Evolutionary conservation across 2,888 invertebrate genomes (phyloP).

Genomic region (Lysandra coridon): DNA sequence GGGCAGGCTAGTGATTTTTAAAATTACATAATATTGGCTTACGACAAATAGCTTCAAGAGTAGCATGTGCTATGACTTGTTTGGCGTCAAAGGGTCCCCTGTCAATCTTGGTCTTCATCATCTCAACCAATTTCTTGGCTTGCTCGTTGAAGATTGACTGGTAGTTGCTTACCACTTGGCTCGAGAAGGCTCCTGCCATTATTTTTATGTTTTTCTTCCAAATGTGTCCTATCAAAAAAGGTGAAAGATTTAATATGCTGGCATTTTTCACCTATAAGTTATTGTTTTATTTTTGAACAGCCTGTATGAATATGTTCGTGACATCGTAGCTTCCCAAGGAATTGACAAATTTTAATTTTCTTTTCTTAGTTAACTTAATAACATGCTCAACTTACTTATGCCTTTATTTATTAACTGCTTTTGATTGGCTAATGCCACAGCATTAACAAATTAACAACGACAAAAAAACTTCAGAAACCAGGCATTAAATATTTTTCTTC

Average conservation of each 20-base stretch:
- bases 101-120: constrained; percentile 48
- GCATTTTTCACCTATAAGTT: background rate
- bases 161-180: constrained; percentile 54
- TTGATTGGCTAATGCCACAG: too few species aligned
- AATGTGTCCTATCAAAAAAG: constrained; percentile 45
- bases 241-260: too few species aligned
- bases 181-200: constrained; percentile 55
- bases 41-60: constrained; percentile 64
- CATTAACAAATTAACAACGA: too few species aligned
- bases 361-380: too few species aligned
- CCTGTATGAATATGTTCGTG: too few species aligned
- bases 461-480: too few species aligned
- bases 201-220: constrained; percentile 65
- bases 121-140: constrained; percentile 48
- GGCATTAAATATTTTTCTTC: too few species aligned
- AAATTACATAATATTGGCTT: constrained; percentile 39
- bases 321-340: too few species aligned
- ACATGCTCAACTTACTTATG: too few species aligned
- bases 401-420: too few species aligned
- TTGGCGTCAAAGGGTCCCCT: constrained; percentile 53
- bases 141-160: constrained; percentile 58
- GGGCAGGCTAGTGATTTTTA: background rate
- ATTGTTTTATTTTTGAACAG: background rate
- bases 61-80: constrained; percentile 51
- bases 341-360: too few species aligned